Conservation (phyloP, 2,113 vertebrate species). For the Pelusios castaneus region DNA sequence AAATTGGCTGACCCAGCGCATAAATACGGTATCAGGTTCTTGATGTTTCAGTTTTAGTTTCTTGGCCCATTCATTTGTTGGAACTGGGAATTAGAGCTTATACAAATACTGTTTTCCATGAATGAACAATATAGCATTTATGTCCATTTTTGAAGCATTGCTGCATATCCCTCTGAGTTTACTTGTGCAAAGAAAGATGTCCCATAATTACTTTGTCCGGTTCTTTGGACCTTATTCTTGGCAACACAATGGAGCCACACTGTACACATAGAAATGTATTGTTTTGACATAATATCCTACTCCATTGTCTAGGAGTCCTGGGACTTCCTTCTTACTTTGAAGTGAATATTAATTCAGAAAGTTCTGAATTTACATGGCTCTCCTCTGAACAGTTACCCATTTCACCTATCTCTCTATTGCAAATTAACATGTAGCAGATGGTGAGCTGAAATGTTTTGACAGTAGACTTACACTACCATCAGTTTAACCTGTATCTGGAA, state of each 20-base stretch:
- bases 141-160: not conserved
- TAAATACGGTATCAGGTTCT: not conserved
- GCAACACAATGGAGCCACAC: not conserved
- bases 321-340: constrained; percentile 60
- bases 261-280: constrained; percentile 20
- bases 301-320: constrained; percentile 35
- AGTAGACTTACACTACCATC: constrained; percentile 67
- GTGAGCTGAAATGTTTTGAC: constrained; percentile 70
- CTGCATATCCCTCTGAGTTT: not conserved
- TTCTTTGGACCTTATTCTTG: constrained; percentile 41
- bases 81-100: not conserved
- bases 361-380: constrained; percentile 53
- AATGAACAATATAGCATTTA: not conserved
- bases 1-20: not conserved
- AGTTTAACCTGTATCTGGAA: constrained; percentile 66
- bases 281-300: constrained; percentile 51
- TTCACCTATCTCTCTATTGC: constrained; percentile 64
- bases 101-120: not conserved
- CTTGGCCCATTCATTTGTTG: not conserved
- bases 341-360: constrained; percentile 62
- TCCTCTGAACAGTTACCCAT: constrained; percentile 40
- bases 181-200: constrained; percentile 34
- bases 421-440: constrained; percentile 73
- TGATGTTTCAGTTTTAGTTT: not conserved
- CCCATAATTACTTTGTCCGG: not conserved